These are phyloP conservation scores for Spinus pinus DNA, from an alignment of 2,797 vertebrate species.

Conservation along the genomic window DNA sequence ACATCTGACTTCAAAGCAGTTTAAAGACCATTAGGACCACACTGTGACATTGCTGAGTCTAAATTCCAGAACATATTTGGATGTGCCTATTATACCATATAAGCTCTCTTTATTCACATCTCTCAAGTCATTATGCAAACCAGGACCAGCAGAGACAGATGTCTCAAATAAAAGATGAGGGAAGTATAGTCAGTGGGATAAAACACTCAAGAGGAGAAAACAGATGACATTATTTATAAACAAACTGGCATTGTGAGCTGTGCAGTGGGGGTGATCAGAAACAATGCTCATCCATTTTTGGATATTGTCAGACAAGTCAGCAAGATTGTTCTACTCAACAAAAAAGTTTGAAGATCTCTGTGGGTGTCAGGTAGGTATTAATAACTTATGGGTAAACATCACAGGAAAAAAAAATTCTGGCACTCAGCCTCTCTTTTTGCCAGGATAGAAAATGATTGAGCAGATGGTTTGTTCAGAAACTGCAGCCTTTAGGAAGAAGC, in stretches of 20 bases:
- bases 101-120: background rate
- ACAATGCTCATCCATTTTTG: background rate
- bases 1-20: background rate
- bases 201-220: background rate
- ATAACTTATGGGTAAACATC: constrained; percentile 10
- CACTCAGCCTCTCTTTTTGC: background rate
- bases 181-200: background rate
- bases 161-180: constrained; percentile 10
- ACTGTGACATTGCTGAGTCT: background rate
- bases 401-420: background rate
- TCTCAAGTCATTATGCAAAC: constrained; percentile 14
- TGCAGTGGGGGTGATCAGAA: background rate
- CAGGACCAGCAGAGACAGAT: background rate
- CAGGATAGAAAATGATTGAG: constrained; percentile 20
- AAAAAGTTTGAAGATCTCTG: background rate
- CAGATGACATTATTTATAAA: constrained; percentile 38
- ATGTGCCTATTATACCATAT: background rate
- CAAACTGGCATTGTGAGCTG: background rate
- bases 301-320: background rate
- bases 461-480: constrained; percentile 51
- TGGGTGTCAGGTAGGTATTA: constrained; percentile 9
- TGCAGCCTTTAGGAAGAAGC: constrained; percentile 9
- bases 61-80: background rate
- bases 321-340: background rate
- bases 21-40: constrained; percentile 14